Evolutionary conservation across 1,140 invertebrate species (phyloP).

Genomic region (Apis laboriosa): DNA sequence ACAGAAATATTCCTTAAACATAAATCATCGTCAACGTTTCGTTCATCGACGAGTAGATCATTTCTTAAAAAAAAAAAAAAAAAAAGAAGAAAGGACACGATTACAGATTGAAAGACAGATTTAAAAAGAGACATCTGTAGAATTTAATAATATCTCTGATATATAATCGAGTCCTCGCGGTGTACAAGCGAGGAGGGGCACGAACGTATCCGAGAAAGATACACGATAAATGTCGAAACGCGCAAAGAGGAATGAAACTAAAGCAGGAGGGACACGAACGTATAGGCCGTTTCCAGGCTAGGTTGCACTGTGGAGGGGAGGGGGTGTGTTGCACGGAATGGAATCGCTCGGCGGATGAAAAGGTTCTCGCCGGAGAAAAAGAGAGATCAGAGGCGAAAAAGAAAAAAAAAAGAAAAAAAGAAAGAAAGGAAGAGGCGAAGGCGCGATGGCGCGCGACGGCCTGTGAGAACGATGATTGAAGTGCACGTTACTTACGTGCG

Average conservation of each 20-base stretch:
- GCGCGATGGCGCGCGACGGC: slow-evolving; percentile 71
- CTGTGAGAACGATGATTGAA: slow-evolving; percentile 77
- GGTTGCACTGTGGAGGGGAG: not conserved
- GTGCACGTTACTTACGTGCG: slow-evolving; percentile 75
- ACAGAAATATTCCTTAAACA: no score
- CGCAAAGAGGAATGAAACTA: slow-evolving; percentile 19
- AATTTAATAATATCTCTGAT: no score
- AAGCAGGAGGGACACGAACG: slow-evolving; percentile 36
- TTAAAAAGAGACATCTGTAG: no score
- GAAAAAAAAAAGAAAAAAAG: slow-evolving; percentile 17
- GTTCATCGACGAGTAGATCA: no score
- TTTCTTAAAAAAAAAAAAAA: no score
- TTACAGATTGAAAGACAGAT: no score
- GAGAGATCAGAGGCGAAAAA: slow-evolving; percentile 68
- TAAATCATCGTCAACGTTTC: no score
- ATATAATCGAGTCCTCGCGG: no score
- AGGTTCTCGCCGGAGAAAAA: slow-evolving; percentile 57
- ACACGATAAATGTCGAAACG: no score
- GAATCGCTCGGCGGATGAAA: slow-evolving; percentile 65
- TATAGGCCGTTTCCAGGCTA: not conserved
- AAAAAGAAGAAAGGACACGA: no score
- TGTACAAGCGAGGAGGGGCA: no score
- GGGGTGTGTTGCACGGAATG: slow-evolving; percentile 28
- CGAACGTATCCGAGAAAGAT: no score
- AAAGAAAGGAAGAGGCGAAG: slow-evolving; percentile 61